Base-by-base conservation (phyloP, 2,797 vertebrate species). In the Cetoscarus ocellatus region DNA sequence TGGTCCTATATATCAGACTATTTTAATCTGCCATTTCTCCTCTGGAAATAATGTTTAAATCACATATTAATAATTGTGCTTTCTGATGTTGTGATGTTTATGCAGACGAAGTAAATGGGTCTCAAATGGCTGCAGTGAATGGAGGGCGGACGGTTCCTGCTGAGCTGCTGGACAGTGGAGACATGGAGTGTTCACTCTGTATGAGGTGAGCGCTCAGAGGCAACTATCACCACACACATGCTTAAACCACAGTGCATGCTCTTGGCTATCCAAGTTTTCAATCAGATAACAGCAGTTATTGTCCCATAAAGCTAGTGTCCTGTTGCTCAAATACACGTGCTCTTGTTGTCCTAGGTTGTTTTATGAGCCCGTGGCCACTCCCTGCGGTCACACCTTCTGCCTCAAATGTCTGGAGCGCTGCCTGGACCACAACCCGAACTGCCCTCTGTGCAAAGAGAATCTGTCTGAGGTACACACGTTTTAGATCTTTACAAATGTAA, bases 311-410 rank as follows among this genome's bases (percentile, higher is more conserved):
- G 27, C 27, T 27, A 4, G 27, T 27, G 27, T 27, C 4, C n/a
- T n/a, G n/a, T n/a, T n/a, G n/a, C n/a, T n/a, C n/a, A n/a, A n/a
- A n/a, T n/a, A n/a, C 10, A 10, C 40, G 44, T 59, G 38, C 36
- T 18, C 53, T 53, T 39, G 27, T 11, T 4, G 36, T 1, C 3
- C 56, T 57, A 93, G 92, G 48, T 86, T 94, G 64, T 93, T 93
- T 82, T 93, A 97, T 4, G 97, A 99, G 80, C 97, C 97, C 3
- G 96, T 98, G 61, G 93, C 96, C 66, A 97, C 95, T 5, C 96
- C 96, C 66, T 98, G 97, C 67, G 97, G 97, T 86, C 97, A 97
- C 85, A 97, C 95, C 7, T 97, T 99, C 93, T 98, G 97, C 92
- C 96, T 98, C 58, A 98, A 96, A 92, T 98, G 97, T 94, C 95